Evolutionary conservation across 2,888 invertebrate genomes (phyloP), one percentile per base, ranked within the genome.

Genomic region (Diploptera punctata): DNA sequence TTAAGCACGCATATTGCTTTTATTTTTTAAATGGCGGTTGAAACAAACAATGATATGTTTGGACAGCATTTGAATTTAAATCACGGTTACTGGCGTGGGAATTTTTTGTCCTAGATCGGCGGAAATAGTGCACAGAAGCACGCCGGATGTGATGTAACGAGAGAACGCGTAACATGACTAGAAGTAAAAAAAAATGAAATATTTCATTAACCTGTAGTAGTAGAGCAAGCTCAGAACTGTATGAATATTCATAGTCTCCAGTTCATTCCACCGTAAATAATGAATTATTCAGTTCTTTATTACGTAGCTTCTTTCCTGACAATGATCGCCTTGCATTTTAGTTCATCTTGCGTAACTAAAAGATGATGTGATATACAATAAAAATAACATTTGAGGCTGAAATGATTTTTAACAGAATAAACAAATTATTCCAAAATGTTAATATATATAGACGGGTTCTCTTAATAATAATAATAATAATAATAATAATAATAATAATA

Each of bases 51-150:
- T n/a, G n/a, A n/a, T n/a, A n/a, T n/a, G n/a, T n/a, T n/a, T n/a
- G n/a, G n/a, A n/a, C n/a, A 33, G 19, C 33, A 33, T 33, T 61
- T 33, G 33, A 61, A 61, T 33, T 61, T 18, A 33, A 61, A 61
- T 61, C 61, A 61, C 61, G 13, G 54, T 54, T 10, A 19, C 16
- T 16, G 60, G 18, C 60, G 61, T 61, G 61, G 61, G 61, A 61
- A 61, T 31, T 61, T n/a, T 61, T 33, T 13, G 33, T 13, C 61
- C n/a, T 29, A 61, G 61, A 61, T 61, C 33, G 33, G 19, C 61
- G 61, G 61, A 61, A 61, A 61, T 33, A 4, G 31, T 33, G 31
- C 33, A 13, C 33, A 31, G 31, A 29, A n/a, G n/a, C 33, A 61
- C 24, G 18, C 61, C 61, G 61, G 61, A 61, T 31, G 33, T 61